Conservation (phyloP, 2,797 vertebrate genomes). For the Spinibarbus caldwelli region DNA sequence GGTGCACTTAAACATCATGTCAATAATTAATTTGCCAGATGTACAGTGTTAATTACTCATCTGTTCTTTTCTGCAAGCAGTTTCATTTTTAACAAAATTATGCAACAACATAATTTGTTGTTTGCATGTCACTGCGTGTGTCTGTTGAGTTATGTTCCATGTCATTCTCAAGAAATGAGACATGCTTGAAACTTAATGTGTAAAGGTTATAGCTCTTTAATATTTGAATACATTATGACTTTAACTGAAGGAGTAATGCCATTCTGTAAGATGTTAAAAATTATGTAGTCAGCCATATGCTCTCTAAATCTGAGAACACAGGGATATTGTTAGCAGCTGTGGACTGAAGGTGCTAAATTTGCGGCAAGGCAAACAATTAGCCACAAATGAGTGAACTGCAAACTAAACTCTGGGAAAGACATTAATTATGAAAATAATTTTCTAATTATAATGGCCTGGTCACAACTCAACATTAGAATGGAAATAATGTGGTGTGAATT, state of each 20-base stretch:
- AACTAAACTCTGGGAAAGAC: background rate
- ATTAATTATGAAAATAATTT: background rate
- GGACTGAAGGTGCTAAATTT: constrained; percentile 15
- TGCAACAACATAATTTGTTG: background rate
- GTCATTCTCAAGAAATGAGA: background rate
- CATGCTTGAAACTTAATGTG: constrained; percentile 2
- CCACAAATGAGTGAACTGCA: constrained; percentile 13
- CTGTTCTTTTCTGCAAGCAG: background rate
- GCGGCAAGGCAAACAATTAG: background rate
- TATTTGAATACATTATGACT: constrained; percentile 10
- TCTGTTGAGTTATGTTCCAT: constrained; percentile 11
- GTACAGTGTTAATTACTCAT: constrained; percentile 4
- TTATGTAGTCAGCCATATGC: constrained; percentile 28
- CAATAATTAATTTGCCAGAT: constrained; percentile 26
- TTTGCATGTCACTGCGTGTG: constrained; percentile 7
- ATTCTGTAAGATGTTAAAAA: constrained; percentile 5
- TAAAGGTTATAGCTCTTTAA: constrained; percentile 21
- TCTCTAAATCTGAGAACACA: constrained; percentile 19
- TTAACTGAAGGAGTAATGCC: constrained; percentile 7
- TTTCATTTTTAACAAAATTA: background rate
- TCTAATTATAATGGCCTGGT: background rate
- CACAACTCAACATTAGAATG: background rate
- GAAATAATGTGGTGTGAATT: background rate
- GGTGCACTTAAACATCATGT: constrained; percentile 18
- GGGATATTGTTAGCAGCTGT: constrained; percentile 11